Evolutionary conservation across 2,888 invertebrate species (phyloP).

Genomic region (Lampropteryx suffumata): DNA sequence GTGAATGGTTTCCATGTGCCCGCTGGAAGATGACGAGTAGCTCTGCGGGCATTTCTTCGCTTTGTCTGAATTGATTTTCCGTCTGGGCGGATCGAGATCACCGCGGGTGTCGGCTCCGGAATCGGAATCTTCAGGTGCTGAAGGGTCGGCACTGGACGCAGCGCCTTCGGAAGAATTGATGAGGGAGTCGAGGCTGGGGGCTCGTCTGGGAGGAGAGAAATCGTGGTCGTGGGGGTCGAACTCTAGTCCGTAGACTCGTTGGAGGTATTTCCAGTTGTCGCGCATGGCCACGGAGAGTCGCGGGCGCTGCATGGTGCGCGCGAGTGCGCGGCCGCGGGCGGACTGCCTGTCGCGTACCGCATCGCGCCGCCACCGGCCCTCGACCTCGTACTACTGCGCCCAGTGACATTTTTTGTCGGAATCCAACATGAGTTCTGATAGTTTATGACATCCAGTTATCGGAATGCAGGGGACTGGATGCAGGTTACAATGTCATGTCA

Average conservation of each 20-base stretch:
- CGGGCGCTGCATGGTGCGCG: slow-evolving; percentile 81
- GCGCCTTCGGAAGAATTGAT: slow-evolving; percentile 87
- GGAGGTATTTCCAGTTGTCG: slow-evolving; percentile 80
- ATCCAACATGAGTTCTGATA: slow-evolving; percentile 16
- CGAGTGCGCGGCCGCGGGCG: slow-evolving; percentile 66
- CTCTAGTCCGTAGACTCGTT: slow-evolving; percentile 76
- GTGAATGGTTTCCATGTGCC: slow-evolving; percentile 91
- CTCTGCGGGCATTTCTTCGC: slow-evolving; percentile 73
- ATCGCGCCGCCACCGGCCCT: slow-evolving; percentile 12
- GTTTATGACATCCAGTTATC: slow-evolving; percentile 20
- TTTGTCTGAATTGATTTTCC: slow-evolving; percentile 49
- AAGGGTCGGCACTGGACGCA: slow-evolving; percentile 84
- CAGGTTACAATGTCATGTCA: slow-evolving; percentile 16
- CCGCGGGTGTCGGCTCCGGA: slow-evolving; percentile 86
- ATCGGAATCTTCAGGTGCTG: slow-evolving; percentile 84
- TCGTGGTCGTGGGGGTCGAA: slow-evolving; percentile 56
- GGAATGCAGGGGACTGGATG: slow-evolving; percentile 21
- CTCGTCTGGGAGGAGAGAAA: slow-evolving; percentile 61
- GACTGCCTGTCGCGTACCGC: slow-evolving; percentile 55
- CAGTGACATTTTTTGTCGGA: slow-evolving; percentile 28
- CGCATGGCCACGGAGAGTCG: slow-evolving; percentile 79
- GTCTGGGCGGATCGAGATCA: slow-evolving; percentile 62
- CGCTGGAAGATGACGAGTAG: slow-evolving; percentile 83
- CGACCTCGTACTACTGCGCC: slow-evolving; percentile 22
- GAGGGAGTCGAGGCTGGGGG: slow-evolving; percentile 86